These are phyloP conservation scores for Euwallacea fornicatus DNA, from an alignment of 1,140 invertebrate genomes.

Conservation along the genomic window DNA sequence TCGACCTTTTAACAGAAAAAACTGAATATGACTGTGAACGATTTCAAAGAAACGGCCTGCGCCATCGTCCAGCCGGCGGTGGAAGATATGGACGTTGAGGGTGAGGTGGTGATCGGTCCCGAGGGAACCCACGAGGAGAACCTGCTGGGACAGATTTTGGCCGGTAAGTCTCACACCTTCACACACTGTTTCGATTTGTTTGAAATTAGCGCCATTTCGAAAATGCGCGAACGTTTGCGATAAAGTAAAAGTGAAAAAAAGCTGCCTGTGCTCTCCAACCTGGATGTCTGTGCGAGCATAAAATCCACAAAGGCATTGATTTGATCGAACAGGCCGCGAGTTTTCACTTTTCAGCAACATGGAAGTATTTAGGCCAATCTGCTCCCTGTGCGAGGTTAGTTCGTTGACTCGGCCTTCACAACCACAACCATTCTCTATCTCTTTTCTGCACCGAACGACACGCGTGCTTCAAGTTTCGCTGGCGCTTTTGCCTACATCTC, in stretches of 20 bases:
- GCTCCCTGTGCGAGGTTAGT: conserved; percentile 47
- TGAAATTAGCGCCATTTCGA: background rate
- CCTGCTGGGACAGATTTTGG: conserved; percentile 60
- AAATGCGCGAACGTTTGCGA: too few species aligned
- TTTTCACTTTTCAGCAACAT: conserved; percentile 50
- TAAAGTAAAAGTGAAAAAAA: too few species aligned
- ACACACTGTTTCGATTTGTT: background rate
- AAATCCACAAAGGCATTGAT: too few species aligned
- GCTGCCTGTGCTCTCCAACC: too few species aligned
- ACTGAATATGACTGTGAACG: conserved; percentile 50
- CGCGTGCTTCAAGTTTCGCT: conserved; percentile 36
- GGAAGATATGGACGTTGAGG: conserved; percentile 45
- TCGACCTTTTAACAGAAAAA: conserved; percentile 1
- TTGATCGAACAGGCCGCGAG: conserved; percentile 14
- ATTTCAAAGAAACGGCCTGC: conserved; percentile 52
- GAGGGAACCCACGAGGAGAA: conserved; percentile 55
- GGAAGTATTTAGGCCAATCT: conserved; percentile 48
- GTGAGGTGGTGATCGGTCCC: conserved; percentile 40
- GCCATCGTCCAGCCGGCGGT: conserved; percentile 43
- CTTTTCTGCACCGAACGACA: conserved; percentile 3
- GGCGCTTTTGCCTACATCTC: conserved; percentile 40
- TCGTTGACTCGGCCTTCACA: conserved; percentile 52
- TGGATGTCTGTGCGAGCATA: too few species aligned
- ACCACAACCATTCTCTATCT: conserved; percentile 35
- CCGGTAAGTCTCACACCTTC: conserved; percentile 55